Evolutionary conservation across 2,113 vertebrate genomes (phyloP), one percentile per base, ranked within the genome.

Genomic region (Ophiodon elongatus): DNA sequence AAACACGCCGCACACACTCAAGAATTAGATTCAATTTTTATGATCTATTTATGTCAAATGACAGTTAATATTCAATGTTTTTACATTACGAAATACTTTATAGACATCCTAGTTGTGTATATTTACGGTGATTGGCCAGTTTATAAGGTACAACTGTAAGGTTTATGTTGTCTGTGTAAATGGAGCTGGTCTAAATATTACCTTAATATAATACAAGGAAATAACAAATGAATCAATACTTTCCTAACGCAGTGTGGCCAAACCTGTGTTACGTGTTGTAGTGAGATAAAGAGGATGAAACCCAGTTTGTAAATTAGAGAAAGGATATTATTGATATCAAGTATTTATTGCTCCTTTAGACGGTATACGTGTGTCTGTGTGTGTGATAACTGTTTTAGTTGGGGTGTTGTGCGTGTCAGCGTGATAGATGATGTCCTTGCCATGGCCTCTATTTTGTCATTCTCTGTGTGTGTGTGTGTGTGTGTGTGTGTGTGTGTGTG

Each of bases 361-460:
- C 76, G 23, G 69, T 57, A 37, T 47, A 27, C 37, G 66, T 25
- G 62, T 59, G 27, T 33, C 11, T 25, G 37, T 66, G n/a, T 65
- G 37, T 66, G 64, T 80, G 39, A 82, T 69, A 52, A 77, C 43
- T 84, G 70, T 67, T 59, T 88, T 76, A 67, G 73, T 69, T 33
- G 54, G 68, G 71, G 39, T 88, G 76, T 79, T 79, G 54, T 57
- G 7, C 35, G 17, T 83, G 81, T 86, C 80, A 79, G 62, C 66
- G 62, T 82, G 84, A 91, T 92, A 79, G 82, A 91, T 88, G 80
- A 79, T 85, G 90, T 86, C 70, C 82, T 84, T 89, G 84, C 73
- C 33, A 0, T 74, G 82, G 75, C 87, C 88, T 88, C 73, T 91
- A 31, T 79, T 80, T 54, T 82, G 57, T 81, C 73, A 72, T 62